A percentile compares a stretch with the other conserved stretches of the same genome.
These are phyloP conservation scores for Semaprochilodus insignis DNA, from an alignment of 2,797 vertebrate genomes.

Conservation along the genomic window DNA sequence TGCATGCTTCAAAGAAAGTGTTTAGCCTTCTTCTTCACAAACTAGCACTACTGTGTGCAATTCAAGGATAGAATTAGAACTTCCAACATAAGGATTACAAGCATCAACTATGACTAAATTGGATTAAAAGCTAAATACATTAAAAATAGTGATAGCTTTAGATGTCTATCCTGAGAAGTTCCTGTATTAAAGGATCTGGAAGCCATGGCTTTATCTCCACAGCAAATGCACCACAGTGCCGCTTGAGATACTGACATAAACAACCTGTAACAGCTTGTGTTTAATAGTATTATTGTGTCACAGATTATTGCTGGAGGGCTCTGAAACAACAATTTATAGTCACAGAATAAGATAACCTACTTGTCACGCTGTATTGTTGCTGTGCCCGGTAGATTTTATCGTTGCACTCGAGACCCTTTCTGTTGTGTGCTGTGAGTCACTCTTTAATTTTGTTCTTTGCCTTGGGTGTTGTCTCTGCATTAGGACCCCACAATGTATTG, in stretches of 20 bases:
- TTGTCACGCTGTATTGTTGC: background rate
- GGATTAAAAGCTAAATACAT: conserved; percentile 10
- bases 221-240: too few relatives aligned
- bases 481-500: conserved; percentile 15
- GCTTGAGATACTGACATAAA: background rate
- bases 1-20: background rate
- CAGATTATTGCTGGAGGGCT: background rate
- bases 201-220: background rate
- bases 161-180: background rate
- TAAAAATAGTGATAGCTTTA: background rate
- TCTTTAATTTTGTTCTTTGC: conserved; percentile 13
- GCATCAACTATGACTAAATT: background rate
- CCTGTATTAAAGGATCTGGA: background rate
- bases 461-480: conserved; percentile 21
- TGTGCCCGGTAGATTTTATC: conserved; percentile 19
- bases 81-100: background rate
- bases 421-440: conserved; percentile 10
- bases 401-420: background rate
- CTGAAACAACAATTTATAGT: conserved; percentile 22
- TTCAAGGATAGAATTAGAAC: background rate
- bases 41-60: background rate
- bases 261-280: conserved; percentile 3
- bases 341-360: background rate
- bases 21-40: background rate
- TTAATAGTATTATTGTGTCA: conserved; percentile 30